These are phyloP conservation scores for Cerceris ruficornis DNA, from an alignment of 2,888 invertebrate genomes.

Conservation along the genomic window DNA sequence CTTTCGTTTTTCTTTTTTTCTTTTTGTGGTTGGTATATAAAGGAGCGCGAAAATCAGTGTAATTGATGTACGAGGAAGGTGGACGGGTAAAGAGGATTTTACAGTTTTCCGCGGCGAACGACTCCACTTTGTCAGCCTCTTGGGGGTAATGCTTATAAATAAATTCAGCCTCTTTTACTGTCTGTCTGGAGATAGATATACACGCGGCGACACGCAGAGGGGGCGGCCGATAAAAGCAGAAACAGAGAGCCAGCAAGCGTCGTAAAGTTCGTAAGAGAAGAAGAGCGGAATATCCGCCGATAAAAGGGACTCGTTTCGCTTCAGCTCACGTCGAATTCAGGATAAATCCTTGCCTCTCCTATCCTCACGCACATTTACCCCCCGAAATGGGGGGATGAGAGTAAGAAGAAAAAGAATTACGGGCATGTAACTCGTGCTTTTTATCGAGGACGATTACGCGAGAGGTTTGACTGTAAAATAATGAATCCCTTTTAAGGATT, in stretches of 20 bases:
- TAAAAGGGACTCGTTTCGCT: slow-evolving; percentile 58
- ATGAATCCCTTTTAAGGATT: neutral
- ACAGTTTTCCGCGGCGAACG: slow-evolving; percentile 36
- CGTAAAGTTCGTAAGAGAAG: slow-evolving; percentile 47
- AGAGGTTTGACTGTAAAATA: neutral
- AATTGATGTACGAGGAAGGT: slow-evolving; percentile 49
- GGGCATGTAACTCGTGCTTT: slow-evolving; percentile 23
- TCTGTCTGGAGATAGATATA: slow-evolving; percentile 47
- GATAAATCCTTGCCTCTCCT: slow-evolving; percentile 42
- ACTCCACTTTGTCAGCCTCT: slow-evolving; percentile 47
- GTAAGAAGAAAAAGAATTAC: slow-evolving; percentile 30
- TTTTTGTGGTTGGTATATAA: neutral
- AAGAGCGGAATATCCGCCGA: slow-evolving; percentile 44
- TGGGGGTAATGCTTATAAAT: slow-evolving; percentile 57
- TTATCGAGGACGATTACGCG: slow-evolving; percentile 17
- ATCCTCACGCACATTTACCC: slow-evolving; percentile 37
- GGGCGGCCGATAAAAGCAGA: slow-evolving; percentile 56
- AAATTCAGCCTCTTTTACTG: slow-evolving; percentile 51
- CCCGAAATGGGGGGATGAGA: neutral
- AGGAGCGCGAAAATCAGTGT: slow-evolving; percentile 23
- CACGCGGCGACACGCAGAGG: slow-evolving; percentile 26
- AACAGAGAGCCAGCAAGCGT: slow-evolving; percentile 41
- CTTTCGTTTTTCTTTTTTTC: neutral
- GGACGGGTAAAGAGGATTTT: slow-evolving; percentile 48
- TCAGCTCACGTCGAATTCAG: slow-evolving; percentile 52